phyloP scores from a whole-genome alignment of 2,113 vertebrate species.

The Antigone vipio region DNA sequence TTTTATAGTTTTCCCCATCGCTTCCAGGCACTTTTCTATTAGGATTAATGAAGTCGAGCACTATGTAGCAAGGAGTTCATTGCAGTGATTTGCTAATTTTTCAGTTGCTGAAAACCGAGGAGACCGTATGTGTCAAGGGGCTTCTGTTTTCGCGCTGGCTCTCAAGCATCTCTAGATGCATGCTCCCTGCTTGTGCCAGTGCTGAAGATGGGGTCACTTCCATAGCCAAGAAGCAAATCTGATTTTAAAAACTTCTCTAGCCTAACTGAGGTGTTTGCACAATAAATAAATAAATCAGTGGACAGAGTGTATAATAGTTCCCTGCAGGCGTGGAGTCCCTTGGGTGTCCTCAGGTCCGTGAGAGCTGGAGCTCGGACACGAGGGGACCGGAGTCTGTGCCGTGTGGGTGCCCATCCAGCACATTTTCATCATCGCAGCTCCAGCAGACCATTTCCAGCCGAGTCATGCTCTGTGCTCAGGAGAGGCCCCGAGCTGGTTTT shows the following conservation, averaged over 20 bases:
- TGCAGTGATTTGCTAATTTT: not conserved
- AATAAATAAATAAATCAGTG: not conserved
- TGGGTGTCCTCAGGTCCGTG: rapidly evolving
- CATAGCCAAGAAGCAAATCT: not conserved
- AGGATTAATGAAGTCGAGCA: not conserved
- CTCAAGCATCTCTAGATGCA: not conserved
- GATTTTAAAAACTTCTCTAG: not conserved
- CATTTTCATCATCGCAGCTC: not conserved
- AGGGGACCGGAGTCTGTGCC: rapidly evolving
- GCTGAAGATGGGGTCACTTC: not conserved
- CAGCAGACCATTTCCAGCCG: not conserved
- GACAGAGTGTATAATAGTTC: not conserved
- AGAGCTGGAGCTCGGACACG: rapidly evolving
- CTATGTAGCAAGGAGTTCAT: not conserved
- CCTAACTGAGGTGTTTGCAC: not conserved
- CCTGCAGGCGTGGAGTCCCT: not conserved
- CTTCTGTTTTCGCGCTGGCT: not conserved
- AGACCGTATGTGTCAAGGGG: not conserved
- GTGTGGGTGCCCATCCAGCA: not conserved
- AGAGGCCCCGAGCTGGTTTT: not conserved
- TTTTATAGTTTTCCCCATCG: not conserved
- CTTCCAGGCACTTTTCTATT: constrained; percentile 3
- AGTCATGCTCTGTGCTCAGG: constrained; percentile 8
- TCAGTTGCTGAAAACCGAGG: not conserved
- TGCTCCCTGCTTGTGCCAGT: not conserved